These are phyloP conservation scores for Pithys albifrons DNA, from an alignment of 2,113 vertebrate genomes.

Conservation along the genomic window DNA sequence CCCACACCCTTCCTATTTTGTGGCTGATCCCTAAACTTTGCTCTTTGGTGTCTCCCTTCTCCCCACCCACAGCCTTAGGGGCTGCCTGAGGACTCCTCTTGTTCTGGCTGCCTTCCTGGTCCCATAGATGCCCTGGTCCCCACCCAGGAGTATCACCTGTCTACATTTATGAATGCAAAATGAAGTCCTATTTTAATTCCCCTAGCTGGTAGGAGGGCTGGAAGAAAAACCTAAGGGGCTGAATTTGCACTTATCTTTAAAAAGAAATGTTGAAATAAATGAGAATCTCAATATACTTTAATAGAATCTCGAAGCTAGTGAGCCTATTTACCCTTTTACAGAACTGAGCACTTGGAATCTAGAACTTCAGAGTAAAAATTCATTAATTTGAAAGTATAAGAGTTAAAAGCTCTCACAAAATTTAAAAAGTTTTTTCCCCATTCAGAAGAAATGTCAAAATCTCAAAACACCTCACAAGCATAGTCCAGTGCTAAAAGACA, in stretches of 20 bases:
- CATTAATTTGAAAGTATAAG: background rate
- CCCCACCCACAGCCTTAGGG: rapidly evolving
- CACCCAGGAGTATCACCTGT: background rate
- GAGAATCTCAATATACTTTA: background rate
- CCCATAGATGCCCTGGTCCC: background rate
- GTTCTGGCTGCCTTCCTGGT: background rate
- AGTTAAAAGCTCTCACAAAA: background rate
- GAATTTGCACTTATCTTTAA: background rate
- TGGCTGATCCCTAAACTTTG: background rate
- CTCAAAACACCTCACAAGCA: background rate
- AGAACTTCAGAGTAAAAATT: background rate
- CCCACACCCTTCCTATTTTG: background rate
- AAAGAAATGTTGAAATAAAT: background rate
- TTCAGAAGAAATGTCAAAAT: background rate
- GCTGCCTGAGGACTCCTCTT: background rate
- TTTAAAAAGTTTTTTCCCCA: background rate
- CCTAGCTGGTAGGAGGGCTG: background rate
- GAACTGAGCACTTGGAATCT: background rate
- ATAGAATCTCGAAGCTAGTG: background rate
- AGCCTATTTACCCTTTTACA: background rate
- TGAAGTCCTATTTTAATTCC: background rate
- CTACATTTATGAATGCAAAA: background rate
- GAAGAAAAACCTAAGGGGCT: background rate
- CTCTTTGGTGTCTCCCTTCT: background rate
- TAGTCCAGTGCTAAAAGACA: background rate